phyloP scores from a whole-genome alignment of 2,888 invertebrate genomes.

The Aphodius granarius region DNA sequence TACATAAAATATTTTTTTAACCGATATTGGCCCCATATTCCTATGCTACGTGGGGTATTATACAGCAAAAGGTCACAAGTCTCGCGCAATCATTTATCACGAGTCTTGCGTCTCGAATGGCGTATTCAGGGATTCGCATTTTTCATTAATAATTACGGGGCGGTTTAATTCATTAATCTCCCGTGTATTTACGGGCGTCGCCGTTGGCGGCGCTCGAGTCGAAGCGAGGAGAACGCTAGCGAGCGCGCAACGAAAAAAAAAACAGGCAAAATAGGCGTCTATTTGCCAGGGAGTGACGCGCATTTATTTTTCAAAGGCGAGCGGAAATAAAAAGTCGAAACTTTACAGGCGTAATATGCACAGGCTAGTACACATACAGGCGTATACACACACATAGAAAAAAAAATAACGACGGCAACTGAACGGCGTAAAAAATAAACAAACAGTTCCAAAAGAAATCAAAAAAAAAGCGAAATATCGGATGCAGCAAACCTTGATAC shows the following conservation, averaged over 20 bases:
- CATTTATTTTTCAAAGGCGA: not conserved
- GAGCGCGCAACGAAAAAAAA: not conserved
- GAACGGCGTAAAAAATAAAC: not conserved
- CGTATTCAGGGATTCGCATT: constrained; percentile 11
- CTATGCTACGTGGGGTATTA: too few relatives aligned
- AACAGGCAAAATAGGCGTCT: not conserved
- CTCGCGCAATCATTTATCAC: constrained; percentile 6
- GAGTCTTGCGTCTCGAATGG: not conserved
- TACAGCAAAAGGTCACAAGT: not conserved
- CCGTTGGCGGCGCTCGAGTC: not conserved
- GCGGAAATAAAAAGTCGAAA: not conserved
- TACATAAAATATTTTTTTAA: too few relatives aligned
- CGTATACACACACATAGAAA: not conserved
- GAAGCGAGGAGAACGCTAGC: not conserved
- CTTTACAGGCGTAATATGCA: not conserved
- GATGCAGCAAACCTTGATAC: constrained; percentile 6
- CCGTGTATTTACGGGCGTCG: constrained; percentile 1
- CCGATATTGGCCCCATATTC: too few relatives aligned
- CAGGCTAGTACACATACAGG: not conserved
- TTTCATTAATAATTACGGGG: constrained; percentile 12
- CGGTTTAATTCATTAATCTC: constrained; percentile 13
- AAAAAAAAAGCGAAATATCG: not conserved
- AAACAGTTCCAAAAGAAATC: not conserved
- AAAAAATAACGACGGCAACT: not conserved
- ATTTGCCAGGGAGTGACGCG: not conserved